These are phyloP conservation scores for Rhodophaea formosa DNA, from an alignment of 2,888 invertebrate species.

Conservation along the genomic window DNA sequence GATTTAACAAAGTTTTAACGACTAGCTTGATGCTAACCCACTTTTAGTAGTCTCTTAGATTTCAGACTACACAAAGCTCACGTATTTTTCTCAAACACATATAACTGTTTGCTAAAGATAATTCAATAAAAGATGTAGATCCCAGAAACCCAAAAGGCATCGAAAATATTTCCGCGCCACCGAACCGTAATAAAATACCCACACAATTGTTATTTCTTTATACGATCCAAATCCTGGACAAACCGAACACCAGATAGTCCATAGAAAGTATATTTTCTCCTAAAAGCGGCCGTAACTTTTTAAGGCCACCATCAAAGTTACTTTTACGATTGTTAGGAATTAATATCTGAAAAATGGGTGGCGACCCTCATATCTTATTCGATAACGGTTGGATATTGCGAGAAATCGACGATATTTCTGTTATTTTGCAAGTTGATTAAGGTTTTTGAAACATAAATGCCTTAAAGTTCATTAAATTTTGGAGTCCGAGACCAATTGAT, in stretches of 20 bases:
- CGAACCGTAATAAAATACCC: conserved; percentile 52
- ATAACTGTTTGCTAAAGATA: background rate
- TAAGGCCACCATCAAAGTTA: conserved; percentile 70
- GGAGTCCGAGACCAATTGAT: no score
- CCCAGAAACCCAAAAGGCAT: background rate
- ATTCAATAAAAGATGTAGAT: background rate
- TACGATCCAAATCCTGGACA: conserved; percentile 57
- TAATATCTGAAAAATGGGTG: conserved; percentile 76
- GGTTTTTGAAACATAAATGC: background rate
- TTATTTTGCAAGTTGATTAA: conserved; percentile 17
- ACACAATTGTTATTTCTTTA: conserved; percentile 59
- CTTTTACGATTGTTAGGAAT: conserved; percentile 78
- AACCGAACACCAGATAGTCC: conserved; percentile 62
- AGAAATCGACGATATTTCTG: conserved; percentile 48
- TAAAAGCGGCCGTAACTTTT: conserved; percentile 68
- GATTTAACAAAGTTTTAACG: no score
- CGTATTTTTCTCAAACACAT: no score
- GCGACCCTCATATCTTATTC: conserved; percentile 63
- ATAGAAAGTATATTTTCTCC: conserved; percentile 65
- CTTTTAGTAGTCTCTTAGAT: no score
- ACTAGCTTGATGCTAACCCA: no score
- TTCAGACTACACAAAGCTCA: no score
- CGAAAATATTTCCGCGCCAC: conserved; percentile 10
- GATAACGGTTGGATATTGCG: conserved; percentile 55
- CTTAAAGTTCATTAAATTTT: no score